phyloP scores from a whole-genome alignment of 2,888 invertebrate genomes.

The Andrena praecox region DNA sequence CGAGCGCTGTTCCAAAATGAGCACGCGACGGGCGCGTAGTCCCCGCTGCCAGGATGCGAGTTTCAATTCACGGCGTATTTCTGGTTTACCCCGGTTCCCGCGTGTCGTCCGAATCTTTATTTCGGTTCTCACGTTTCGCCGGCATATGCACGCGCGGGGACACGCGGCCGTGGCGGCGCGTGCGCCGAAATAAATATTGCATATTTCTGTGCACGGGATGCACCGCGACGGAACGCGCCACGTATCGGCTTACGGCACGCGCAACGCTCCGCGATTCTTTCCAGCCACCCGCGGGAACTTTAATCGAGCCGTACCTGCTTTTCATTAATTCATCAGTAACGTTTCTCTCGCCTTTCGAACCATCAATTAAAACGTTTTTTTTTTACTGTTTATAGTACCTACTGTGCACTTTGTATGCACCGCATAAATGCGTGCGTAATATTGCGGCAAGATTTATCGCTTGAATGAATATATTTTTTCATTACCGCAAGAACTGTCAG shows the following conservation, averaged over 20 bases:
- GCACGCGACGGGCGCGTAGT: constrained; percentile 32
- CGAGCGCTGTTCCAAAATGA: constrained; percentile 52
- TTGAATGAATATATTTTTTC: no score
- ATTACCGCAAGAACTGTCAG: no score
- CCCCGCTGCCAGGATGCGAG: constrained; percentile 53
- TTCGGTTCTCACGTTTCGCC: constrained; percentile 76
- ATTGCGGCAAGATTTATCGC: no score
- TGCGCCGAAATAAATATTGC: constrained; percentile 72
- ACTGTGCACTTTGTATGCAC: no score
- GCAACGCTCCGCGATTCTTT: not conserved
- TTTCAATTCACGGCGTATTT: constrained; percentile 73
- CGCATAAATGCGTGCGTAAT: no score
- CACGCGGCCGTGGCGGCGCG: constrained; percentile 50
- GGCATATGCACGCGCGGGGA: constrained; percentile 49
- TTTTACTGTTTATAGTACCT: no score
- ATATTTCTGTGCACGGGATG: constrained; percentile 61
- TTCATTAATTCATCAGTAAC: no score
- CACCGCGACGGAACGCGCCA: constrained; percentile 60
- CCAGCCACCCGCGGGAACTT: not conserved
- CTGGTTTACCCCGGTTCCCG: constrained; percentile 71
- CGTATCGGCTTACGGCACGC: constrained; percentile 72
- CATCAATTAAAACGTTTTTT: no score
- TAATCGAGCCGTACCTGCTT: no score
- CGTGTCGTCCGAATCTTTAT: constrained; percentile 74
- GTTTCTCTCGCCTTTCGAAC: no score